Base-by-base conservation (phyloP, 1,140 invertebrate species). In the Aphaenogaster ashmeadi region DNA sequence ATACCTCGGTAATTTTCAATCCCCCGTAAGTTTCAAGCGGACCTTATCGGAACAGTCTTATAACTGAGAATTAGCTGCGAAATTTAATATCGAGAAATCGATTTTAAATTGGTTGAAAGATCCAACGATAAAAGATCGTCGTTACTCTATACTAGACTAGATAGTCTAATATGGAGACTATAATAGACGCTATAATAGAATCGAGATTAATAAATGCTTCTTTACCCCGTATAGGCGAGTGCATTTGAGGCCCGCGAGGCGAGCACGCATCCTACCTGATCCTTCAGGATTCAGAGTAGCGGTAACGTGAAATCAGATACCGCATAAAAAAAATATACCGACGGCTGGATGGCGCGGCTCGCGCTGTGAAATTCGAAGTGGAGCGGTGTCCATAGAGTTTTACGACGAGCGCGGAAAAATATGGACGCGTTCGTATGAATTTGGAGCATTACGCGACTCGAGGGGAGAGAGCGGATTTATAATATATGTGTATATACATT, bases 401-500 rank as follows among this genome's bases (percentile, higher is more conserved):
- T 71, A 81, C n/a, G 41, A 79, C 44, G 36, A 69, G 15, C 21
- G 36, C 47, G 36, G n/a, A 81, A 71, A 81, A 81, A 69, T 81
- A 81, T 41, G 33, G 18, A 2, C 18, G 36, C 47, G 50, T 8
- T 54, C 13, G 47, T 38, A 69, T 56, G 50, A 81, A 71, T 71
- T 81, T 27, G 21, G 36, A 41, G 11, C 15, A 54, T 81, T 41
- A 54, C 64, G 47, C 78, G 41, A 54, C 13, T 41, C 64, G 33
- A 2, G 21, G 27, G 27, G 36, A 69, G 47, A 54, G 62, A 69
- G 33, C 50, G 50, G 36, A 81, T 81, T 81, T 81, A 54, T 54
- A 41, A 52, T 18, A 52, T 18, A 72, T 13, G 50, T 13, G 47
- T 54, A 54, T 54, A 54, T 54, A n/a, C 18, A 38, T 74, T 74